These are phyloP conservation scores for Xenopus borealis DNA, from an alignment of 2,113 vertebrate genomes.

Conservation along the genomic window DNA sequence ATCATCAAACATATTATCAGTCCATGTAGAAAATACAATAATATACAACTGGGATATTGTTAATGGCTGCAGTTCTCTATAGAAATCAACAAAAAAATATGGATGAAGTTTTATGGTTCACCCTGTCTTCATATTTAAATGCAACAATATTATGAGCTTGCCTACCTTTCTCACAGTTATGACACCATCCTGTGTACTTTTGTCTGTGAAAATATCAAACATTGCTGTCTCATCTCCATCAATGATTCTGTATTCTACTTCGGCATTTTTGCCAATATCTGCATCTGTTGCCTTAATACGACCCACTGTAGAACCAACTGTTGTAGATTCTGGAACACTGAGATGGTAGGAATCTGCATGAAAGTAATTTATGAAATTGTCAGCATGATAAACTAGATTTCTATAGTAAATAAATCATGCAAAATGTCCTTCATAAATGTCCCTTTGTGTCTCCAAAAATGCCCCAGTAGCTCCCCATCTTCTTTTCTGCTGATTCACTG, in stretches of 20 bases:
- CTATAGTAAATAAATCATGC: too few species aligned
- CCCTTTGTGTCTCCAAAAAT: too few species aligned
- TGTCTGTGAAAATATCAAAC: constrained; percentile 73
- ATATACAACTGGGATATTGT: not conserved
- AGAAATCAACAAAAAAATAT: not conserved
- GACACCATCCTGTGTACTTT: constrained; percentile 73
- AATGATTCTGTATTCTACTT: constrained; percentile 72
- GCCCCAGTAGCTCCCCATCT: too few species aligned
- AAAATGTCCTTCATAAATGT: too few species aligned
- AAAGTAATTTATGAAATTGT: constrained; percentile 47
- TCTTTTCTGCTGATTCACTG: too few species aligned
- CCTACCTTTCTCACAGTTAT: constrained; percentile 73
- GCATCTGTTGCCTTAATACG: constrained; percentile 75
- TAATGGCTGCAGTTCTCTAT: too few species aligned
- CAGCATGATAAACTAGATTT: not conserved
- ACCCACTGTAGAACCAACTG: constrained; percentile 68
- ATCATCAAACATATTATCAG: not conserved
- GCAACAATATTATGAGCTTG: not conserved
- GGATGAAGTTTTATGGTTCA: not conserved
- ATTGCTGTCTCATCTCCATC: constrained; percentile 73
- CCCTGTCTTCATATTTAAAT: too few species aligned
- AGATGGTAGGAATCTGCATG: constrained; percentile 68
- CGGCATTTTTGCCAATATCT: constrained; percentile 74
- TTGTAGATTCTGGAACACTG: constrained; percentile 69
- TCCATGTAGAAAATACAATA: not conserved